Evolutionary conservation across 2,888 invertebrate genomes (phyloP).

Genomic region (Dromius quadrimaculatus): DNA sequence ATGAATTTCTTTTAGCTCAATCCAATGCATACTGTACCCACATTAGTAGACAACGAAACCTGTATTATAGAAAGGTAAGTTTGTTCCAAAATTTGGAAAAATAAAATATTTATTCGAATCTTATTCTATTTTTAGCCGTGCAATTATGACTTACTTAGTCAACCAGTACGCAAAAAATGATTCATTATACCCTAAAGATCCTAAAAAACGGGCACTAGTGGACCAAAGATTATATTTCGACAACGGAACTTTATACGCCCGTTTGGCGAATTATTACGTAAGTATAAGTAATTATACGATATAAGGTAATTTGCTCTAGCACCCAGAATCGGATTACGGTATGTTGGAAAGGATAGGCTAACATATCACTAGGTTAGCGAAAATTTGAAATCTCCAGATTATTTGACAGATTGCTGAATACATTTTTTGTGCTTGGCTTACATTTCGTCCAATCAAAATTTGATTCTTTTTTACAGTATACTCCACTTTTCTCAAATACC

Average conservation of each 20-base stretch:
- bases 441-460: no score
- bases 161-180: conserved; percentile 85
- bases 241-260: conserved; percentile 78
- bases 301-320: no score
- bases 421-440: no score
- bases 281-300: no score
- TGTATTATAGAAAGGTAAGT: background rate
- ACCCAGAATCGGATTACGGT: no score
- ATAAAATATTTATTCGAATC: no score
- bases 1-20: background rate
- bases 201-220: conserved; percentile 80
- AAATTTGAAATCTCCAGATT: no score
- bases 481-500: conserved; percentile 67
- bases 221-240: conserved; percentile 87
- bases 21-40: background rate
- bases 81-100: no score
- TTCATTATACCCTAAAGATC: conserved; percentile 81
- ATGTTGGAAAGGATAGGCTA: no score
- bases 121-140: no score
- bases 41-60: background rate
- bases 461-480: conserved; percentile 65
- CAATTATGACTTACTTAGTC: conserved; percentile 83
- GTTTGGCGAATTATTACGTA: conserved; percentile 80
- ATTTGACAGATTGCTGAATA: no score
- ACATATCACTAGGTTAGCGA: no score